These are phyloP conservation scores for Ispidina picta DNA, from an alignment of 2,797 vertebrate genomes.

Conservation along the genomic window DNA sequence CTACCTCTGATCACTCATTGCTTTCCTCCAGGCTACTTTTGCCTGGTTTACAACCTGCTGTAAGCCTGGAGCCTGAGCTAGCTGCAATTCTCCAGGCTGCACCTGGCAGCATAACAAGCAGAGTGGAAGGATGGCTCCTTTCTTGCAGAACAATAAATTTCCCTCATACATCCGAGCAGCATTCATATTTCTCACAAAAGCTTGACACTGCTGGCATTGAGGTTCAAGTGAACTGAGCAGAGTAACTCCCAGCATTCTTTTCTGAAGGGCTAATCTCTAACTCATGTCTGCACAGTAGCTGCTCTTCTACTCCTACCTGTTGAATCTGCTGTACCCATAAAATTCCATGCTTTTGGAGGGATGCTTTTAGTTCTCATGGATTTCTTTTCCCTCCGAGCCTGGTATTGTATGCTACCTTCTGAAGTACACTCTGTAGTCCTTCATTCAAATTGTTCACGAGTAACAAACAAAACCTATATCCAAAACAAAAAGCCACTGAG, in stretches of 20 bases:
- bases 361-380: background rate
- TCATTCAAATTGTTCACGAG: background rate
- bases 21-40: background rate
- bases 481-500: background rate
- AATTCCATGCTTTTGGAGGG: fast-evolving
- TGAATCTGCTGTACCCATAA: background rate
- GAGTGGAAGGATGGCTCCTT: background rate
- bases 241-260: background rate
- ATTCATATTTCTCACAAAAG: background rate
- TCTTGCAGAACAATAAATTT: background rate
- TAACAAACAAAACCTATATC: background rate
- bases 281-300: fast-evolving
- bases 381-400: background rate
- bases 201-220: background rate
- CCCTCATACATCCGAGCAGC: background rate
- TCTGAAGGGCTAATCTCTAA: background rate
- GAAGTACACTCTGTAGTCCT: background rate
- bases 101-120: background rate
- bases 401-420: background rate
- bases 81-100: background rate
- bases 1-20: background rate
- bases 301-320: background rate
- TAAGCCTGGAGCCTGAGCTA: background rate
- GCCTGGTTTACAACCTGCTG: background rate
- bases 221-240: background rate